These are phyloP conservation scores for Drosophila yakuba DNA, from an alignment of 1,140 invertebrate species.

Conservation along the genomic window DNA sequence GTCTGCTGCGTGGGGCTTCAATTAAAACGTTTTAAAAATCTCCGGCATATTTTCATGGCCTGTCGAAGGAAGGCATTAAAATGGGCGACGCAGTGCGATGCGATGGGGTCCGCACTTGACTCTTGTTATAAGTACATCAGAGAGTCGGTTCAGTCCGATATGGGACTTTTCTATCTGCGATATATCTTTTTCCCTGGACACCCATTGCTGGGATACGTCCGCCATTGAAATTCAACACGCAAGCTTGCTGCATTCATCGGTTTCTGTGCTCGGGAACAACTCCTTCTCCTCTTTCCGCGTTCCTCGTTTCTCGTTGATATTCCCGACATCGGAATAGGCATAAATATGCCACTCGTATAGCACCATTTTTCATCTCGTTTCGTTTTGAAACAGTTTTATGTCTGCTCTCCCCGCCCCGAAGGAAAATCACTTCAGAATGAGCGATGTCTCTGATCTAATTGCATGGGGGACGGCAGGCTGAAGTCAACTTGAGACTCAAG, in stretches of 20 bases:
- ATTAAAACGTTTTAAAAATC: slow-evolving; percentile 80
- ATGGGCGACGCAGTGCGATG: slow-evolving; percentile 68
- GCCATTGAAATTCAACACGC: slow-evolving; percentile 82
- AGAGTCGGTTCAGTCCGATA: slow-evolving; percentile 41
- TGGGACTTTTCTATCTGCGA: slow-evolving; percentile 34
- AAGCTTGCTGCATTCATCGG: slow-evolving; percentile 81
- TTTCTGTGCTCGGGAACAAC: slow-evolving; percentile 16
- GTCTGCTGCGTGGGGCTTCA: slow-evolving; percentile 68
- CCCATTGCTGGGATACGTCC: slow-evolving; percentile 50
- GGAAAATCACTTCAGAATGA: slow-evolving; percentile 66
- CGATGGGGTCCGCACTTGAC: slow-evolving; percentile 60
- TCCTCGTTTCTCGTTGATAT: slow-evolving; percentile 30
- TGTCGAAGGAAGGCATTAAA: slow-evolving; percentile 81
- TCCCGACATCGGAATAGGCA: slow-evolving; percentile 49
- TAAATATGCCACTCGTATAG: slow-evolving; percentile 72
- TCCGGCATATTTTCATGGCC: slow-evolving; percentile 78
- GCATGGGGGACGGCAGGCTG: slow-evolving; percentile 38
- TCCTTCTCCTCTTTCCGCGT: slow-evolving; percentile 3
- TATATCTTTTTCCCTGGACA: slow-evolving; percentile 52
- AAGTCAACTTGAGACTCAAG: slow-evolving; percentile 68
- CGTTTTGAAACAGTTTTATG: slow-evolving; percentile 62
- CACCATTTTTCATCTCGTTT: slow-evolving; percentile 73
- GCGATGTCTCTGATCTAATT: slow-evolving; percentile 77
- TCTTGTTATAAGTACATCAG: slow-evolving; percentile 77
- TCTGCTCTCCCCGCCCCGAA: slow-evolving; percentile 24